Evolutionary conservation across 2,888 invertebrate species (phyloP).

Genomic region (Zygogramma bicolorata): DNA sequence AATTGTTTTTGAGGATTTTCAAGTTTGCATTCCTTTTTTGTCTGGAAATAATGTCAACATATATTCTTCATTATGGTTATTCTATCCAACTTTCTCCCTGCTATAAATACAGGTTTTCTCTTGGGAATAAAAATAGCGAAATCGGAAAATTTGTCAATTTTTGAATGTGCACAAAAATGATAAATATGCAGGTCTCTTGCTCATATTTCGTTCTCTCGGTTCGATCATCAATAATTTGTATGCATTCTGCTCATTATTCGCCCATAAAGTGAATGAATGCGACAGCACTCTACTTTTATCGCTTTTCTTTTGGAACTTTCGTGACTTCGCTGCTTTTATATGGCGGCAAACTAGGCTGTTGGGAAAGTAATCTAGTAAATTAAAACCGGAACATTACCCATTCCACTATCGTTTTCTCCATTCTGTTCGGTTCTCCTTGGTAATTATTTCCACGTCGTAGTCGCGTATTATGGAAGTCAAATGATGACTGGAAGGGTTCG

Average conservation of each 20-base stretch:
- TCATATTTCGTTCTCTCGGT: neutral
- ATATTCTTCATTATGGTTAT: too few relatives aligned
- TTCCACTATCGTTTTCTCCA: neutral
- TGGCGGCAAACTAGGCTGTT: neutral
- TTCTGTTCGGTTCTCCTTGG: neutral
- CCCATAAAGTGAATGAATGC: neutral
- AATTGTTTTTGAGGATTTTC: too few relatives aligned
- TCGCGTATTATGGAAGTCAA: neutral
- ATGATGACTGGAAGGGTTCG: too few relatives aligned
- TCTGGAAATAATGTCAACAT: too few relatives aligned
- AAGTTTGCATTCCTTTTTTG: too few relatives aligned
- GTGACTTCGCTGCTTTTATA: neutral
- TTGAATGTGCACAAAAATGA: too few relatives aligned
- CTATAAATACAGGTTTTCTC: too few relatives aligned
- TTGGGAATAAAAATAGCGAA: too few relatives aligned
- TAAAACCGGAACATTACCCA: constrained; percentile 2
- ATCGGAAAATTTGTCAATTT: too few relatives aligned
- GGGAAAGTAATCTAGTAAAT: neutral
- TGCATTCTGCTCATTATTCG: neutral
- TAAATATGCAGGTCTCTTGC: too few relatives aligned
- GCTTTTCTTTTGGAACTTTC: neutral
- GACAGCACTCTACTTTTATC: neutral
- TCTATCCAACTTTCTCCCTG: too few relatives aligned
- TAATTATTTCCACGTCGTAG: neutral
- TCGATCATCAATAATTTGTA: neutral